Conservation (phyloP, 2,113 vertebrate species). For the Peromyscus maniculatus region DNA sequence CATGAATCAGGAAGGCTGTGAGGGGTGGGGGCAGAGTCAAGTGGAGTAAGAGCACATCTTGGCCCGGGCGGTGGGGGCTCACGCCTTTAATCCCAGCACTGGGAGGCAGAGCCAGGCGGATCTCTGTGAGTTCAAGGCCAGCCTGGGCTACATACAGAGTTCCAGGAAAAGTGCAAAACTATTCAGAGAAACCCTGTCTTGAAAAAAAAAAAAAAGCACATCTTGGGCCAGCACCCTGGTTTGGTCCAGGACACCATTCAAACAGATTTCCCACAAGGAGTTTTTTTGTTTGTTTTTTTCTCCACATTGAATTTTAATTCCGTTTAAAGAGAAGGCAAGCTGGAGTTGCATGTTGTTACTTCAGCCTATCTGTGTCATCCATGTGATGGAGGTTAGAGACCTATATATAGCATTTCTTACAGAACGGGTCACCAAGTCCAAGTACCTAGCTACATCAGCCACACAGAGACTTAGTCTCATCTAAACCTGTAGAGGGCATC, state of each 20-base stretch:
- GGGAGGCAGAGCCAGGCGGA: too few species aligned
- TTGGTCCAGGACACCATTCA: not conserved
- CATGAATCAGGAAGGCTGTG: not conserved
- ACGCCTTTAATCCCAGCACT: too few species aligned
- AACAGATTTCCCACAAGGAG: not conserved
- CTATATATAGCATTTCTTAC: not conserved
- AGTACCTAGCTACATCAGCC: not conserved
- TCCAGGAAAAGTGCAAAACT: too few species aligned
- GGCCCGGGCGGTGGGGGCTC: not conserved
- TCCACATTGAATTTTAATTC: not conserved
- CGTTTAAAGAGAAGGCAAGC: not conserved
- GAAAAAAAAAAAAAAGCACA: too few species aligned
- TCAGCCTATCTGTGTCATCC: not conserved
- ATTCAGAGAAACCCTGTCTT: too few species aligned
- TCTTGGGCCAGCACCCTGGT: not conserved
- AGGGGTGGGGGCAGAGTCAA: not conserved
- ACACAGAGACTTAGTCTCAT: not conserved
- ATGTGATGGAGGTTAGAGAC: not conserved
- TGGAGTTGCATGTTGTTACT: not conserved
- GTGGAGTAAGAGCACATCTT: fast-evolving
- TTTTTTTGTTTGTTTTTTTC: not conserved
- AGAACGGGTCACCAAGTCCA: not conserved
- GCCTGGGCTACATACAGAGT: too few species aligned
- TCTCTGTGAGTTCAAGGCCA: too few species aligned
- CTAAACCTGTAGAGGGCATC: not conserved